Base-by-base conservation (phyloP, 2,113 vertebrate species). In the Tyrannus savana region DNA sequence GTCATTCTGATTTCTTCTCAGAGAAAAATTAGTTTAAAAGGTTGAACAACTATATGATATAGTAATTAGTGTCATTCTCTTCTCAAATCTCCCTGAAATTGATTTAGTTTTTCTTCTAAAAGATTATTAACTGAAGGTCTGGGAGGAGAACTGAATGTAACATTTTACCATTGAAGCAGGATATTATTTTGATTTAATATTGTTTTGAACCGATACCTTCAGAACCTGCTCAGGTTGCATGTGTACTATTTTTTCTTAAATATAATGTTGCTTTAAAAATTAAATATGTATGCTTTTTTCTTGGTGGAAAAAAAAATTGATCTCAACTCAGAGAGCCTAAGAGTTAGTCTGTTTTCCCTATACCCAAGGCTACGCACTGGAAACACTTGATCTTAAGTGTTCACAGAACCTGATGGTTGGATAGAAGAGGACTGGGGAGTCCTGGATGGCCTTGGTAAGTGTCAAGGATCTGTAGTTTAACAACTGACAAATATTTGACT, bases 1-100 rank as follows among this genome's bases (percentile, higher is more conserved):
- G 67, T 80, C 25, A 78, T 73, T 97, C 93, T 94, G 84, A 95
- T 93, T 97, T 95, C 62, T 77, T 96, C 95, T 93, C 33, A 47
- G 74, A 58, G 63, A 91, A 81, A 64, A 91, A 73, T 72, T 90
- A 52, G 41, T 74, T 96, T 92, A 87, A 71, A 88, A 96, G 64
- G 59, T 82, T 96, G 92, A 97, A 93, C 28, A 85, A 35, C 50
- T 79, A 56, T 55, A 91, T 68, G 77, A 78, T 88, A 89, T 78
- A 85, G 71, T 94, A 92, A 95, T 95, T 92, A 73, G 46, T 94
- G 75, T 53, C 0, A 72, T 93, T 96, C 49, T 92, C 66, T 96
- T 94, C 86, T 89, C 50, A 84, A 66, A 93, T 96, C 58, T 96
- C 63, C 53, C 74, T 93, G 68, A 96, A 96, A 95, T 68, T 50